These are phyloP conservation scores for Hartigia nigra DNA, from an alignment of 2,888 invertebrate genomes.

Conservation along the genomic window DNA sequence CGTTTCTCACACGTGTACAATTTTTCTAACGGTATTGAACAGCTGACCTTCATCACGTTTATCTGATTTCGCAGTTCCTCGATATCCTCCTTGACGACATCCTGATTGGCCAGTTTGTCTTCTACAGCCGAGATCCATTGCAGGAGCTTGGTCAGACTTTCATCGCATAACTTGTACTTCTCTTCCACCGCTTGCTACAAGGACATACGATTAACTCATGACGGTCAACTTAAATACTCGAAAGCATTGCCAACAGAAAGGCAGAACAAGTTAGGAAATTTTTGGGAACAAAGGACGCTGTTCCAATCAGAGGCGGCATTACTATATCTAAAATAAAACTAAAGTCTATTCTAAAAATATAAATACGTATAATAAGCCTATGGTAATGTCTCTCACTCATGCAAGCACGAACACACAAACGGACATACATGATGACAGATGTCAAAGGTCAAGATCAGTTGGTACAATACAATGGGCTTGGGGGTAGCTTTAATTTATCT, in stretches of 20 bases:
- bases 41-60: conserved; percentile 81
- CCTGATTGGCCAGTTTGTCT: conserved; percentile 84
- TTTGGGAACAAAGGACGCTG: neutral
- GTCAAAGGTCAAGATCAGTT: conserved; percentile 6
- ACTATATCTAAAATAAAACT: conserved; percentile 4
- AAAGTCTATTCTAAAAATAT: neutral
- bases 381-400: conserved; percentile 57
- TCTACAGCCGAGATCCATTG: conserved; percentile 91
- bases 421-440: conserved; percentile 35
- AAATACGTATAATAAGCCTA: conserved; percentile 48
- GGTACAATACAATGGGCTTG: conserved; percentile 1
- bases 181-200: conserved; percentile 95
- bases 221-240: neutral
- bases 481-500: conserved; percentile 57
- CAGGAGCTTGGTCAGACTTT: conserved; percentile 83
- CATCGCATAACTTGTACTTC: conserved; percentile 91
- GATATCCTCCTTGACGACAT: conserved; percentile 86
- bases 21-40: neutral
- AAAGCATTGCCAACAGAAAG: neutral
- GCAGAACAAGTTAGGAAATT: neutral
- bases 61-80: conserved; percentile 91
- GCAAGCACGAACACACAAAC: conserved; percentile 64
- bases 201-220: conserved; percentile 60
- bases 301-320: neutral
- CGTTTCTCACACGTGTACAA: neutral